Percentiles rank a stretch among this genome's conserved stretches.
Evolutionary conservation across 92 coral and sea anemone species (phyloP).

Genomic region (Parazoanthus swiftii): DNA sequence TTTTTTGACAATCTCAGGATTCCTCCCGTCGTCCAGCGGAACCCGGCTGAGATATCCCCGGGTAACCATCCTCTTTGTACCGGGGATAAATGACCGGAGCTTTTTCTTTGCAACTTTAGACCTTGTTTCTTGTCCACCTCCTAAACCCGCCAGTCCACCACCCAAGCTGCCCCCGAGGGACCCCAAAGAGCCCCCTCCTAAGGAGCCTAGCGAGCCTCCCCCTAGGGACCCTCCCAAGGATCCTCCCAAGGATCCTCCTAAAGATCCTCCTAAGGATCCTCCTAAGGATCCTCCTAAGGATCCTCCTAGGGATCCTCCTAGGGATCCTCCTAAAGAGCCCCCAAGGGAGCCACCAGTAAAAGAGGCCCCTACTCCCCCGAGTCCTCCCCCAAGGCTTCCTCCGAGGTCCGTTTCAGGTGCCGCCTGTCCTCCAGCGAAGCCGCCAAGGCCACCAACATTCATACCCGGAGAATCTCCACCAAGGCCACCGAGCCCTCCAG

Average conservation of each 20-base stretch:
- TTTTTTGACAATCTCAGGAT: conserved; percentile 77
- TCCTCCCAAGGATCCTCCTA: conserved; percentile 33
- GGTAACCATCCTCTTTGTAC: conserved; percentile 50
- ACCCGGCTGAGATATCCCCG: conserved; percentile 57
- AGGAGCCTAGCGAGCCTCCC: conserved; percentile 63
- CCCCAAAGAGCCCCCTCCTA: conserved; percentile 40
- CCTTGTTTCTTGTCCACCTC: conserved; percentile 57
- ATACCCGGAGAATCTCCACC: conserved; percentile 23
- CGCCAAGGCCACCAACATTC: conserved; percentile 34
- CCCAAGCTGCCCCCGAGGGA: conserved; percentile 22
- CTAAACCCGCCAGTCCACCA: conserved; percentile 31
- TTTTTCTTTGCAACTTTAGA: conserved; percentile 49
- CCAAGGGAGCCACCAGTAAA: conserved; percentile 67
- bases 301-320: conserved; percentile 66
- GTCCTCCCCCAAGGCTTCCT: conserved; percentile 64
- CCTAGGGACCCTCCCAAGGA: conserved; percentile 44
- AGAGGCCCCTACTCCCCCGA: conserved; percentile 40
- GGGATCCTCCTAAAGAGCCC: conserved; percentile 70
- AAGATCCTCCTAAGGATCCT: conserved; percentile 53
- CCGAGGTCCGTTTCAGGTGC: conserved; percentile 51
- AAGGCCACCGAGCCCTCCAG: conserved; percentile 27
- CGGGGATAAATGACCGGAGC: conserved; percentile 68
- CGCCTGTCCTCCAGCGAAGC: conserved; percentile 31
- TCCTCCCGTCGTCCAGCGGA: conserved; percentile 72
- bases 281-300: conserved; percentile 57